phyloP scores from a whole-genome alignment of 2,888 invertebrate genomes.

The Drepanosiphum platanoidis region DNA sequence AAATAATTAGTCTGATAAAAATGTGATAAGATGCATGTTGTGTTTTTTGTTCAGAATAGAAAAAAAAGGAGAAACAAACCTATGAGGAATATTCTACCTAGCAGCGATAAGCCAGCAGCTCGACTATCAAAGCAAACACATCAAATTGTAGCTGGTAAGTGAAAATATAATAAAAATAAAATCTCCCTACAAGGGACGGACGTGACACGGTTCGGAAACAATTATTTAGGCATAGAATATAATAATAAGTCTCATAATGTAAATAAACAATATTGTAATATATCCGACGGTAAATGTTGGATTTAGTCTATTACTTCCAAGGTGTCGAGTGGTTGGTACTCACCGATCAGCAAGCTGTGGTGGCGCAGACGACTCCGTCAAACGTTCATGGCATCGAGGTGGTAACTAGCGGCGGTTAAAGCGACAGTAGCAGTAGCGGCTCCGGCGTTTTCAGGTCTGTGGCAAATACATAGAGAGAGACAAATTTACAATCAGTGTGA shows the following conservation, averaged over 20 bases:
- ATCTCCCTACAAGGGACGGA: too few relatives aligned
- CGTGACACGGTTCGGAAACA: too few relatives aligned
- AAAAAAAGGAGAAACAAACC: not conserved
- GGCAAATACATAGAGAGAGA: slow-evolving; percentile 23
- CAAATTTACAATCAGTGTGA: not conserved
- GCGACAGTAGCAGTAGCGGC: too few relatives aligned
- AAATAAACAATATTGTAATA: too few relatives aligned
- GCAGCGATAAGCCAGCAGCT: not conserved
- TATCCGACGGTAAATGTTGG: too few relatives aligned
- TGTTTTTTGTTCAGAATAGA: not conserved
- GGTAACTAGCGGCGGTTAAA: too few relatives aligned
- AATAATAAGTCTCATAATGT: too few relatives aligned
- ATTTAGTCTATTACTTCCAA: too few relatives aligned
- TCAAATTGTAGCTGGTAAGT: not conserved
- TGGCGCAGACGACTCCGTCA: slow-evolving; percentile 24
- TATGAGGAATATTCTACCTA: too few relatives aligned
- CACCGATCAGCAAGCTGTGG: slow-evolving; percentile 22
- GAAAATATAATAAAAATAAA: too few relatives aligned
- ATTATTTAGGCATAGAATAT: too few relatives aligned
- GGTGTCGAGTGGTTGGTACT: too few relatives aligned
- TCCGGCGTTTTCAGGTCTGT: slow-evolving; percentile 10
- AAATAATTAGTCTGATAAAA: not conserved
- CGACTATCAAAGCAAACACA: not conserved
- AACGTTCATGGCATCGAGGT: slow-evolving; percentile 34
- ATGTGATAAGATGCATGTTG: not conserved